Evolutionary conservation across 2,797 vertebrate genomes (phyloP).

Genomic region (Echeneis naucrates): DNA sequence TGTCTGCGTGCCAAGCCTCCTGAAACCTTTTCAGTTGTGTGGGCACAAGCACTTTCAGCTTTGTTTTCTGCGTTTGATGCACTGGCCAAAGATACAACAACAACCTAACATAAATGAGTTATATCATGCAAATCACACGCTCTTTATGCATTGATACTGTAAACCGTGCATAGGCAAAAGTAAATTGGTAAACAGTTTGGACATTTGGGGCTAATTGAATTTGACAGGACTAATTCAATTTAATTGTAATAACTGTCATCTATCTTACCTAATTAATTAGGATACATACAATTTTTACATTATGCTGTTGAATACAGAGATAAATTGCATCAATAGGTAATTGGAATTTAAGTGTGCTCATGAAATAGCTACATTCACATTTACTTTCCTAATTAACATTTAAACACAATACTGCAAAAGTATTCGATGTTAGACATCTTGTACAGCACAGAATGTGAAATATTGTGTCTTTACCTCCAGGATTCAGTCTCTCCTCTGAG

Average conservation of each 20-base stretch:
- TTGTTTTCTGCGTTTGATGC: conserved; percentile 8
- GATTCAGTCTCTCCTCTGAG: conserved; percentile 6
- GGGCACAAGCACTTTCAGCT: conserved; percentile 26
- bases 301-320: not conserved
- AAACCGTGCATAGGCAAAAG: not conserved
- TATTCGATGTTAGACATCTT: not conserved
- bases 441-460: conserved; percentile 15
- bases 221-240: not conserved
- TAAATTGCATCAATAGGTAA: not conserved
- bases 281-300: not conserved
- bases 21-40: conserved; percentile 42
- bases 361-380: not conserved
- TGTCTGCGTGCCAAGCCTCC: not conserved
- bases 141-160: not conserved
- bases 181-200: not conserved
- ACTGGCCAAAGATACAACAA: conserved; percentile 5
- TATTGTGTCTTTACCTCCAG: conserved; percentile 55
- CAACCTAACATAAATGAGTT: no score
- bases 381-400: not conserved
- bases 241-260: not conserved
- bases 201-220: not conserved
- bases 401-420: not conserved
- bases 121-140: not conserved
- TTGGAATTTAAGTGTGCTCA: not conserved
- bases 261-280: not conserved